Conservation (phyloP, 2,888 invertebrate species). For the Megalurothrips usitatus region DNA sequence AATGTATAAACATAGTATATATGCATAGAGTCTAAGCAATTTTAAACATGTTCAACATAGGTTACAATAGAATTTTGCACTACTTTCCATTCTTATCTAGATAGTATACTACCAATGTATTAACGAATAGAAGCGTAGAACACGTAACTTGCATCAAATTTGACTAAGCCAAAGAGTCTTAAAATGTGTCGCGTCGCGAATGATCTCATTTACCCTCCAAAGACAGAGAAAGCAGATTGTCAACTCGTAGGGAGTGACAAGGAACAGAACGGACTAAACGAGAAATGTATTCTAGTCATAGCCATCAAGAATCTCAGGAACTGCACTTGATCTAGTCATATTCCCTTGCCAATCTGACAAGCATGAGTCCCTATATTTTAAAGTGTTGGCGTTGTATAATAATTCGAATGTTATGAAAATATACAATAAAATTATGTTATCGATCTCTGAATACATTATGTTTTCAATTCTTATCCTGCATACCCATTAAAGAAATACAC, state of each 20-base stretch:
- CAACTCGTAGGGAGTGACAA: no score
- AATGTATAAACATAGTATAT: neutral
- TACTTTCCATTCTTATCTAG: no score
- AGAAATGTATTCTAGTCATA: neutral
- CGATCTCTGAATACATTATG: no score
- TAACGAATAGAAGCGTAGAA: no score
- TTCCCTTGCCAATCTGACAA: neutral
- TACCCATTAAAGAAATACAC: no score
- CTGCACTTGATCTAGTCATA: neutral
- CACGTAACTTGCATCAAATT: neutral
- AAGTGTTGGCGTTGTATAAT: neutral
- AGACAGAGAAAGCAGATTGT: no score
- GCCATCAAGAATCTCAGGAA: neutral
- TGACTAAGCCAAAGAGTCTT: neutral
- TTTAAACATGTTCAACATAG: neutral
- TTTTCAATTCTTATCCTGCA: no score
- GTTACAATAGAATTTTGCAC: neutral
- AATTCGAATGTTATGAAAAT: neutral
- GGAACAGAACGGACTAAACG: no score
- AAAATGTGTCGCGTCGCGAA: no score
- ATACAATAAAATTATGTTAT: neutral
- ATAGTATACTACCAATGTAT: no score
- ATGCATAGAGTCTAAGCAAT: neutral
- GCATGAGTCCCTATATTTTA: neutral
- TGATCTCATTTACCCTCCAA: no score